Evolutionary conservation across 2,797 vertebrate genomes (phyloP).

Genomic region (Gambusia yucatana): DNA sequence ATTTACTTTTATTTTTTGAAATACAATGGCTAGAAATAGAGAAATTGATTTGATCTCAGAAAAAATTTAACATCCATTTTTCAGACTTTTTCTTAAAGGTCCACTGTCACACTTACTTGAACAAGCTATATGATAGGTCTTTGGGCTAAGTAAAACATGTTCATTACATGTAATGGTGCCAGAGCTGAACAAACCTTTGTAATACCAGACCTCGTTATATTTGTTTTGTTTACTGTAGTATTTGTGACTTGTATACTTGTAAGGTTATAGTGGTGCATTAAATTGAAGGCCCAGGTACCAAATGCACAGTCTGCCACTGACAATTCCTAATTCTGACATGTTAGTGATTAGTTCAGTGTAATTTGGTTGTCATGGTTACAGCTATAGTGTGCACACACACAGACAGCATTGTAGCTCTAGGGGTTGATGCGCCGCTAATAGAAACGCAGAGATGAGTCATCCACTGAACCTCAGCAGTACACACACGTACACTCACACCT

Average conservation of each 20-base stretch:
- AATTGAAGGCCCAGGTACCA: neutral
- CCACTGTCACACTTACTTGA: no score
- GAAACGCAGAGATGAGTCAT: constrained; percentile 82
- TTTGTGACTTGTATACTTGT: neutral
- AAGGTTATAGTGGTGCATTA: neutral
- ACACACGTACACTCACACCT: constrained; percentile 35
- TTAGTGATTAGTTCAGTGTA: constrained; percentile 49
- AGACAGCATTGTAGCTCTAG: constrained; percentile 69
- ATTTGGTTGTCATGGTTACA: constrained; percentile 67
- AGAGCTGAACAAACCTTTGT: neutral
- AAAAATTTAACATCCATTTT: no score
- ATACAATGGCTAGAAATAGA: no score
- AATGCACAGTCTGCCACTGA: neutral
- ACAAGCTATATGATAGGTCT: no score
- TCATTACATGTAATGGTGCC: no score
- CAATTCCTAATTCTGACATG: constrained; percentile 17
- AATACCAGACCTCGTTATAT: neutral
- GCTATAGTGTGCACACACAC: constrained; percentile 53
- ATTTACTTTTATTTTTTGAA: no score
- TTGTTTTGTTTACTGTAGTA: neutral
- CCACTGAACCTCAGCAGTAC: constrained; percentile 69
- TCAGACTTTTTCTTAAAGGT: no score
- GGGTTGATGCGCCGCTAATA: constrained; percentile 81
- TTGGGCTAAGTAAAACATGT: no score
- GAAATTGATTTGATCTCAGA: no score